Conservation (phyloP, 2,888 invertebrate species). For the Polydrusus cervinus region DNA sequence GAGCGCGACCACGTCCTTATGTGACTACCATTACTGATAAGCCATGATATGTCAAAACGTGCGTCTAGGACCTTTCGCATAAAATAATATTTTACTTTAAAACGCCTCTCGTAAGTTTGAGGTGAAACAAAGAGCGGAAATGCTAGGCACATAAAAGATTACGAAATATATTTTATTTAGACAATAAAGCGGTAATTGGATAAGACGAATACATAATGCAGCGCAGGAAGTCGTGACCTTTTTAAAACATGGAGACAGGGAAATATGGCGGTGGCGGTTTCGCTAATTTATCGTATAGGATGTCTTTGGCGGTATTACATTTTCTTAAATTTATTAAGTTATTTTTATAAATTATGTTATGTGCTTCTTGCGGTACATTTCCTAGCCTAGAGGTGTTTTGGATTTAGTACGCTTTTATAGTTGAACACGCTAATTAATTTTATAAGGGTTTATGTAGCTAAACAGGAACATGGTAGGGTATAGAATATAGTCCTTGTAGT, state of each 20-base stretch:
- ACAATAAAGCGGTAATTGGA: constrained; percentile 56
- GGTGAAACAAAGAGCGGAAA: constrained; percentile 60
- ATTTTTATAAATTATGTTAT: constrained; percentile 54
- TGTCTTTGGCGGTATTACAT: constrained; percentile 51
- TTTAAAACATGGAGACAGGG: constrained; percentile 49
- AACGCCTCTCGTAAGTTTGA: constrained; percentile 57
- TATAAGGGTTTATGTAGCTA: constrained; percentile 1
- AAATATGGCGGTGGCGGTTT: constrained; percentile 48
- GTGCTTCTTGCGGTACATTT: constrained; percentile 29
- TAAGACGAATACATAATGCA: constrained; percentile 54
- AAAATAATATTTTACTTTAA: too few species aligned
- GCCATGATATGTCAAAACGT: too few species aligned
- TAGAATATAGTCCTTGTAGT: not conserved
- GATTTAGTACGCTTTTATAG: constrained; percentile 22
- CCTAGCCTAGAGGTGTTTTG: constrained; percentile 7
- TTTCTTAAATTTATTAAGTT: constrained; percentile 54
- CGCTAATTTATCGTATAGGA: constrained; percentile 50
- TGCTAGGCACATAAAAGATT: constrained; percentile 62
- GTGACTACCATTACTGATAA: too few species aligned
- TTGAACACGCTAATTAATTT: constrained; percentile 11
- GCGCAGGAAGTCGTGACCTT: constrained; percentile 51
- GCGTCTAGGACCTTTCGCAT: too few species aligned
- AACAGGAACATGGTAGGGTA: not conserved
- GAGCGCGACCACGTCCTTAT: too few species aligned
- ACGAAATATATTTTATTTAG: constrained; percentile 59